These are phyloP conservation scores for Zenarchopterus dispar DNA, from an alignment of 2,797 vertebrate genomes.

Conservation along the genomic window DNA sequence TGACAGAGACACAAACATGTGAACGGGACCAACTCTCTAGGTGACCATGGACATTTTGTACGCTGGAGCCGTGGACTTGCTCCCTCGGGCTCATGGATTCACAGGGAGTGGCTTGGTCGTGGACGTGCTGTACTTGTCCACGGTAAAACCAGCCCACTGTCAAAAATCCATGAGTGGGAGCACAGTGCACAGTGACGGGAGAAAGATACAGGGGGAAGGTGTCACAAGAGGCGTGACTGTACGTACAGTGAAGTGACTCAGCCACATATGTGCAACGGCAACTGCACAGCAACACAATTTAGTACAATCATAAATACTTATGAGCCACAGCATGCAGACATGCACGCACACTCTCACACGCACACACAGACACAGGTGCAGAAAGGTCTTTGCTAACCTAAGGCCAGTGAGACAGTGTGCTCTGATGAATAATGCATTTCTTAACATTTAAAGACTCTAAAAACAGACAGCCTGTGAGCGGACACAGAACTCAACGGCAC, in stretches of 20 bases:
- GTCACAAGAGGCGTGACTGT: conserved; percentile 38
- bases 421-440: conserved; percentile 76
- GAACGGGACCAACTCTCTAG: conserved; percentile 67
- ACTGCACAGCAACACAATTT: conserved; percentile 42
- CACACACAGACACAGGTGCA: conserved; percentile 53
- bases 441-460: conserved; percentile 69
- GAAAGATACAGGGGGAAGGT: conserved; percentile 53
- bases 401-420: conserved; percentile 60
- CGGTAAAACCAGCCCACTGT: conserved; percentile 43
- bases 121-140: conserved; percentile 19
- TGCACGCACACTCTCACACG: conserved; percentile 11
- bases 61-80: conserved; percentile 51
- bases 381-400: conserved; percentile 75
- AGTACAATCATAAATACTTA: conserved; percentile 43
- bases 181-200: conserved; percentile 62
- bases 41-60: conserved; percentile 52
- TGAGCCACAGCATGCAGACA: conserved; percentile 31
- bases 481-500: conserved; percentile 43
- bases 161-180: conserved; percentile 67
- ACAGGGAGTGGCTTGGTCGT: conserved; percentile 38
- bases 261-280: conserved; percentile 51
- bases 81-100: conserved; percentile 57
- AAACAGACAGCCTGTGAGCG: conserved; percentile 58
- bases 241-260: conserved; percentile 45
- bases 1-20: conserved; percentile 70